Evolutionary conservation across 2,113 vertebrate species (phyloP).

Genomic region (Dipodomys spectabilis): DNA sequence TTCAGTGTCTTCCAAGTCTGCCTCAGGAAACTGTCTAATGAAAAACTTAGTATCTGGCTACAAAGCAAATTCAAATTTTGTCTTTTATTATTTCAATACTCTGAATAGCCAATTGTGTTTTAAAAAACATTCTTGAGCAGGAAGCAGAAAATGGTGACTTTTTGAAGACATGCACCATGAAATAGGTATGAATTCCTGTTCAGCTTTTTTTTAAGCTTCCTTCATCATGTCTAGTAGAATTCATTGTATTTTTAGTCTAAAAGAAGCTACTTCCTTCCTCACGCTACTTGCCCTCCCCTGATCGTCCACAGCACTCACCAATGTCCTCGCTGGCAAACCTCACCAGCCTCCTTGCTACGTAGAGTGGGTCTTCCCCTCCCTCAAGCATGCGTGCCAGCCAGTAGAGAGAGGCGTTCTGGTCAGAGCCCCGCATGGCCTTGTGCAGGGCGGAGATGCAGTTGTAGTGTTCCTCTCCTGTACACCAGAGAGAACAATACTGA

Average conservation of each 20-base stretch:
- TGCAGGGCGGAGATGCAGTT: slow-evolving; percentile 98
- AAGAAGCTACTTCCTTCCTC: not conserved
- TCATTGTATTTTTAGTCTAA: not conserved
- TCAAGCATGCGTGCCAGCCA: slow-evolving; percentile 99
- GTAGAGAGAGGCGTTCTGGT: slow-evolving; percentile 96
- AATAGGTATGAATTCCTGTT: not conserved
- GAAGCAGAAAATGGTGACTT: slow-evolving; percentile 15
- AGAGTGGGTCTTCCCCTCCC: slow-evolving; percentile 96
- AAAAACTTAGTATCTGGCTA: not conserved
- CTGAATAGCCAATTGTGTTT: not conserved
- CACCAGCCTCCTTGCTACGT: slow-evolving; percentile 95
- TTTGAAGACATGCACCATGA: not conserved
- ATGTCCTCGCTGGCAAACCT: slow-evolving; percentile 98
- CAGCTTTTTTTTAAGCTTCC: not conserved
- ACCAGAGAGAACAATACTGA: not conserved
- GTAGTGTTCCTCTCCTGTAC: slow-evolving; percentile 96
- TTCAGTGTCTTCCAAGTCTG: not conserved
- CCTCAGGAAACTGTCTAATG: not conserved
- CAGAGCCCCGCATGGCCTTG: slow-evolving; percentile 97
- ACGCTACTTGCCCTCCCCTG: too few species aligned
- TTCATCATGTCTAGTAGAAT: too few species aligned
- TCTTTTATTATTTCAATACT: not conserved
- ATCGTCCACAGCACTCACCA: slow-evolving; percentile 85
- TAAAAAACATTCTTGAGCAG: not conserved
- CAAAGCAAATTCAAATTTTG: slow-evolving; percentile 18